phyloP scores from a whole-genome alignment of 2,113 vertebrate species.

The Aphelocoma coerulescens region DNA sequence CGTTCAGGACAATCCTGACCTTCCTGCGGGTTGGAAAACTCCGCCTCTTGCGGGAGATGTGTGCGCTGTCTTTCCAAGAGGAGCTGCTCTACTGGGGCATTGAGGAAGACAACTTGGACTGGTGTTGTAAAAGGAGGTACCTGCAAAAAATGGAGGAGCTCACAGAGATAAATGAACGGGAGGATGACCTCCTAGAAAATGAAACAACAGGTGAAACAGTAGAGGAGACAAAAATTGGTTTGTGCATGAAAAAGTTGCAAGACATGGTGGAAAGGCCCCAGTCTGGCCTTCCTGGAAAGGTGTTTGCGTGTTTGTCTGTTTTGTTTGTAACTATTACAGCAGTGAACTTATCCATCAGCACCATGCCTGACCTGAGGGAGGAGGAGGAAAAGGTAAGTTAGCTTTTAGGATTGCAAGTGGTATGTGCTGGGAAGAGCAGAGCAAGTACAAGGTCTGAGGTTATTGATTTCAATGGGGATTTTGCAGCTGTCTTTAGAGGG shows the following conservation, averaged over 20 bases:
- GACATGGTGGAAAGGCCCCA: conserved; percentile 99
- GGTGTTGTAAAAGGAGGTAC: conserved; percentile 91
- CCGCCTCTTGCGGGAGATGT: conserved; percentile 90
- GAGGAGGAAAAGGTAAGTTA: conserved; percentile 92
- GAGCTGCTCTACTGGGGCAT: conserved; percentile 98
- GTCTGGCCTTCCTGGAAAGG: conserved; percentile 94
- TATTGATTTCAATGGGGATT: background rate
- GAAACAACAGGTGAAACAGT: conserved; percentile 59
- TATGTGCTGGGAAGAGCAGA: background rate
- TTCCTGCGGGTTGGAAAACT: conserved; percentile 92
- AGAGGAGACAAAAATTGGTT: conserved; percentile 74
- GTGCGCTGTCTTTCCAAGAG: conserved; percentile 92
- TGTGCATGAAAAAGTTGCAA: conserved; percentile 87
- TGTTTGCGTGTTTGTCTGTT: conserved; percentile 96
- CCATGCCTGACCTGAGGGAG: conserved; percentile 92
- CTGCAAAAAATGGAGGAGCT: conserved; percentile 93
- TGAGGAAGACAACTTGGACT: conserved; percentile 90
- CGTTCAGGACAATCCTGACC: conserved; percentile 93
- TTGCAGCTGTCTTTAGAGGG: background rate
- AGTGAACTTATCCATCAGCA: conserved; percentile 96
- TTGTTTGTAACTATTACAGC: conserved; percentile 97
- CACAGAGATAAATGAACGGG: conserved; percentile 84
- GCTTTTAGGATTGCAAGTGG: conserved; percentile 8
- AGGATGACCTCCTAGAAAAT: conserved; percentile 78
- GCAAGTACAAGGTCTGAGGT: background rate